Evolutionary conservation across 2,797 vertebrate species (phyloP).

Genomic region (Sebastes itinus): DNA sequence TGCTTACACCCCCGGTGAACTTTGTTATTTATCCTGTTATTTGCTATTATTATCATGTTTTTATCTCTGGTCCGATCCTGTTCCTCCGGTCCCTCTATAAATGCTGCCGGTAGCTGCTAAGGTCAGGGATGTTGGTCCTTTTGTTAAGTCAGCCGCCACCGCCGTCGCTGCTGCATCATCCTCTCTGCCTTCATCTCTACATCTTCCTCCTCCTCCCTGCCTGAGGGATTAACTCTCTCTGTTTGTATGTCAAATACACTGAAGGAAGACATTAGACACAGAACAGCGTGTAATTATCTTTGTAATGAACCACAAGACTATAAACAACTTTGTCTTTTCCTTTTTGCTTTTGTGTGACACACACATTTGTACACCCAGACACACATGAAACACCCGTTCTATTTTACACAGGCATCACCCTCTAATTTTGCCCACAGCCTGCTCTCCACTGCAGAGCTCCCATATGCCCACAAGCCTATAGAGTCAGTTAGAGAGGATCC

Average conservation of each 20-base stretch:
- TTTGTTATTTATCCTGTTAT: conserved; percentile 48
- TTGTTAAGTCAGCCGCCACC: conserved; percentile 1
- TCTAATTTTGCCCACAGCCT: not conserved
- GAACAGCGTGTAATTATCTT: not conserved
- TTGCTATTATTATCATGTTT: conserved; percentile 40
- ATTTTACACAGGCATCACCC: not conserved
- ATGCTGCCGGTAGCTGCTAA: conserved; percentile 14
- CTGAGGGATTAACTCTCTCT: conserved; percentile 22
- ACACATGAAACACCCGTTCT: conserved; percentile 15
- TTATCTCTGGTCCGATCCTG: conserved; percentile 1
- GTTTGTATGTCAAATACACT: conserved; percentile 12
- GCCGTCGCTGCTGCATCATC: not conserved
- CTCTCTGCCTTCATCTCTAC: not conserved
- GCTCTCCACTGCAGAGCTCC: conserved; percentile 31
- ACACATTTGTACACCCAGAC: not conserved
- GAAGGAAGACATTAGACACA: not conserved
- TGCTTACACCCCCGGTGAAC: conserved; percentile 62
- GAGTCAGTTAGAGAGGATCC: not conserved
- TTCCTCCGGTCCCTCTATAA: not conserved
- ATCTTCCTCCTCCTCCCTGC: conserved; percentile 15
- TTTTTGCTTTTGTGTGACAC: not conserved
- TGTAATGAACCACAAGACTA: not conserved
- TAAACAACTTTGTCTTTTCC: not conserved
- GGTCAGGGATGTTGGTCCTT: conserved; percentile 35
- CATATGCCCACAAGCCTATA: not conserved